Conservation (phyloP, 2,113 vertebrate species). For the Prionailurus bengalensis region DNA sequence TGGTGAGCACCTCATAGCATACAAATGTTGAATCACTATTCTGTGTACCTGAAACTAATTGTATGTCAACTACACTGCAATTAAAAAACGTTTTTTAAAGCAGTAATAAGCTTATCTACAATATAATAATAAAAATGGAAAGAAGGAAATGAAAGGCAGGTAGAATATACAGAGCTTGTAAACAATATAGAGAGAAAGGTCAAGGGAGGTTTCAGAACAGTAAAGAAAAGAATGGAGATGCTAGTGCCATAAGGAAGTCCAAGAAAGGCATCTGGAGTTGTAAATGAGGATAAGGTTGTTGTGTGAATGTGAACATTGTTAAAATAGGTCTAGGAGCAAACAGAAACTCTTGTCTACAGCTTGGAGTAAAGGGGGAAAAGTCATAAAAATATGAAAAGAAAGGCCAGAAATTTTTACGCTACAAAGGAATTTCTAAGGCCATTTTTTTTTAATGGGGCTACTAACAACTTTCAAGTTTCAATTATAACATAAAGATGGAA, state of each 20-base stretch:
- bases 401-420: background rate
- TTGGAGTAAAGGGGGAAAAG: background rate
- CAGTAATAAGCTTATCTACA: background rate
- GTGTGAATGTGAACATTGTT: background rate
- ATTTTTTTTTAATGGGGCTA: background rate
- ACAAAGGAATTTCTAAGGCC: background rate
- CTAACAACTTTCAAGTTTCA: background rate
- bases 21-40: too few relatives aligned
- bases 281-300: background rate
- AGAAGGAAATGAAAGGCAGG: conserved; percentile 34
- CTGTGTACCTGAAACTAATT: too few relatives aligned
- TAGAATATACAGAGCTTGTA: background rate
- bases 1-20: too few relatives aligned
- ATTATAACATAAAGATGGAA: background rate
- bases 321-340: background rate
- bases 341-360: background rate
- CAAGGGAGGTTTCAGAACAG: background rate
- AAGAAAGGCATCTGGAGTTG: background rate
- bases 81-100: too few relatives aligned
- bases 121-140: background rate
- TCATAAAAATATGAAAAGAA: background rate
- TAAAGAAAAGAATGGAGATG: background rate
- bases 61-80: too few relatives aligned
- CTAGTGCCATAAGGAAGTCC: background rate
- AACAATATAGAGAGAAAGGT: background rate